These are phyloP conservation scores for Sebastes iracundus DNA, from an alignment of 2,797 vertebrate species.

Conservation along the genomic window DNA sequence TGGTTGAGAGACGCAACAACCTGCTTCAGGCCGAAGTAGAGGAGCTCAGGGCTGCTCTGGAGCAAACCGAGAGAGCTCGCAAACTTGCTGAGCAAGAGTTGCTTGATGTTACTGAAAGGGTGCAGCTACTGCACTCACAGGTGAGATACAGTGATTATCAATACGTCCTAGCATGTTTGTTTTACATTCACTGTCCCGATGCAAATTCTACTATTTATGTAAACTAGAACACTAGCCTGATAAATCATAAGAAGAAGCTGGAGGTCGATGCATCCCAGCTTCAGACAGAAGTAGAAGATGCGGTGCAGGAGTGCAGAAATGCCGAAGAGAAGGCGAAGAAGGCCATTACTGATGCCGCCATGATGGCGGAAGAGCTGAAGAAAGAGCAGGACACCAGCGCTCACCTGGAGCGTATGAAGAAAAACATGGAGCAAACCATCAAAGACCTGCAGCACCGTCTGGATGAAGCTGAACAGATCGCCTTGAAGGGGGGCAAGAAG, in stretches of 20 bases:
- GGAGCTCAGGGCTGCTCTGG: constrained; percentile 79
- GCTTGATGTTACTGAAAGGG: constrained; percentile 88
- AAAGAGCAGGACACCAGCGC: constrained; percentile 90
- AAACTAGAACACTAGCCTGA: constrained; percentile 86
- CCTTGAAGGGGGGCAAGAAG: constrained; percentile 93
- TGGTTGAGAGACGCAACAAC: constrained; percentile 88
- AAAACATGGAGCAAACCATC: constrained; percentile 87
- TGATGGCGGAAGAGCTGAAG: constrained; percentile 88
- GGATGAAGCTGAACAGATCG: constrained; percentile 91
- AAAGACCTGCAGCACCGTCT: constrained; percentile 90
- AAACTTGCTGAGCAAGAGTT: constrained; percentile 89
- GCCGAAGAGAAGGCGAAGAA: constrained; percentile 92
- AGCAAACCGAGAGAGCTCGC: constrained; percentile 84
- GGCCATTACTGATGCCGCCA: constrained; percentile 85
- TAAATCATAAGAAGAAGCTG: constrained; percentile 92
- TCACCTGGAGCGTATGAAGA: constrained; percentile 87
- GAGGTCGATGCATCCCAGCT: constrained; percentile 84
- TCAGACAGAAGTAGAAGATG: constrained; percentile 86
- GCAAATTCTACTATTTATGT: background rate
- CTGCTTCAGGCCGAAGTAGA: constrained; percentile 88
- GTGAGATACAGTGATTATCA: constrained; percentile 57
- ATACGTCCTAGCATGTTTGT: background rate
- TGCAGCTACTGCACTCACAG: constrained; percentile 92
- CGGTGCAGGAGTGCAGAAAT: constrained; percentile 87
- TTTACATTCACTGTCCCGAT: background rate